These are phyloP conservation scores for Benthosema pterotum DNA, from an alignment of 2,797 vertebrate species.

Conservation along the genomic window DNA sequence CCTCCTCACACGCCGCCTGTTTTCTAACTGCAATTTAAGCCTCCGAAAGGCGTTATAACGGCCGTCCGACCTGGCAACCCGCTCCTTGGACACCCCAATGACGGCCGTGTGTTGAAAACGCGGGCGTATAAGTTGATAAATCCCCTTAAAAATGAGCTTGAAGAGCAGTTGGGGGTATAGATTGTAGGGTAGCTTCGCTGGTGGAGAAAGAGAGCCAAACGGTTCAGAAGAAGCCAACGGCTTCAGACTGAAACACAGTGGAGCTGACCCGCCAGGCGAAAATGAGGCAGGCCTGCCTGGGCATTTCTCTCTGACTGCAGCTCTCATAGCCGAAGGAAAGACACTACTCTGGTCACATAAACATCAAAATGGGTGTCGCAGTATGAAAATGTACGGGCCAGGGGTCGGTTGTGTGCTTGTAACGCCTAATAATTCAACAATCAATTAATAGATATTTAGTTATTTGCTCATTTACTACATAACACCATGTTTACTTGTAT, in stretches of 20 bases:
- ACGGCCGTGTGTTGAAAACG: conserved; percentile 66
- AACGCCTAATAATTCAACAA: conserved; percentile 16
- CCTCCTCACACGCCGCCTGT: conserved; percentile 71
- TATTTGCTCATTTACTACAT: too few relatives aligned
- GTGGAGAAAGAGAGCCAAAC: conserved; percentile 95
- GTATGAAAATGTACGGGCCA: conserved; percentile 48
- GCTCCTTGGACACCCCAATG: conserved; percentile 73
- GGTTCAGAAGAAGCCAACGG: conserved; percentile 93
- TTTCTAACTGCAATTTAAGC: conserved; percentile 69
- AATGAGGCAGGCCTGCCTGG: conserved; percentile 74
- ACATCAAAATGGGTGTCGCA: conserved; percentile 74
- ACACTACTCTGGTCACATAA: conserved; percentile 58
- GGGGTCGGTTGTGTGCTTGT: conserved; percentile 17
- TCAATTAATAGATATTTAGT: conserved; percentile 3
- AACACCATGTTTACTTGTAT: neutral
- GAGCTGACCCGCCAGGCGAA: conserved; percentile 78
- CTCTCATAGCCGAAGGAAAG: conserved; percentile 60
- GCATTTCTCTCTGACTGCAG: conserved; percentile 72
- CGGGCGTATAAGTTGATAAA: conserved; percentile 61
- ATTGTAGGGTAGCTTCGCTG: conserved; percentile 88
- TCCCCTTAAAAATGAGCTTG: conserved; percentile 71
- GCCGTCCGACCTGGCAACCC: conserved; percentile 58
- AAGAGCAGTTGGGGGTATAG: conserved; percentile 84
- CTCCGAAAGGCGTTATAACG: conserved; percentile 75
- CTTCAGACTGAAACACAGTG: conserved; percentile 78